Evolutionary conservation across 1,140 invertebrate species (phyloP).

Genomic region (Heliconius nattereri): DNA sequence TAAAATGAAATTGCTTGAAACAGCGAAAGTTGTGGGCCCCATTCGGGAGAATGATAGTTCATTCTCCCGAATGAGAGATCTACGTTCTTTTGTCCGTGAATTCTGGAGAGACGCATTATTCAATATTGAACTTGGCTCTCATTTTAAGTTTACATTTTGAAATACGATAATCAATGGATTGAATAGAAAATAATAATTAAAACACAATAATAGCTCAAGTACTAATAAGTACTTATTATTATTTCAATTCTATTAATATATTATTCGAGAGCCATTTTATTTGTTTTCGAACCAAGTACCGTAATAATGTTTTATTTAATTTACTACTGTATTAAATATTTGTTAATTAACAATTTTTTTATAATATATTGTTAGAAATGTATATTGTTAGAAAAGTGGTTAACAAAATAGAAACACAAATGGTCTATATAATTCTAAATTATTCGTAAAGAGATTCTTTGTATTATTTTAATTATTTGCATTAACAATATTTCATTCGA

Average conservation of each 20-base stretch:
- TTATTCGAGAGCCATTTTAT: neutral
- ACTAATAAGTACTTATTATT: constrained; percentile 2
- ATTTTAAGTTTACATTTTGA: too few species aligned
- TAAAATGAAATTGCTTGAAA: too few species aligned
- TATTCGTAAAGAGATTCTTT: too few species aligned
- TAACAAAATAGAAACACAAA: too few species aligned
- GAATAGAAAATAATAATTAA: neutral
- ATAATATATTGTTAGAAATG: neutral
- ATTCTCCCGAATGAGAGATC: too few species aligned
- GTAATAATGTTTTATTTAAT: neutral
- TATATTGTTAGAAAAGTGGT: too few species aligned
- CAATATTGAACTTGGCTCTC: neutral
- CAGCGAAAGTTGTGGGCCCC: too few species aligned
- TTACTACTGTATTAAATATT: neutral
- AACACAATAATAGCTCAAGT: neutral
- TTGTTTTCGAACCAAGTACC: neutral
- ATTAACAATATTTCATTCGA: too few species aligned
- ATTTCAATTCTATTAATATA: neutral
- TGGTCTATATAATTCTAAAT: too few species aligned
- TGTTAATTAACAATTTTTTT: neutral
- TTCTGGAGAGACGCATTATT: neutral
- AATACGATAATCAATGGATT: neutral
- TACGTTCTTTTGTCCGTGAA: too few species aligned
- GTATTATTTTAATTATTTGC: too few species aligned
- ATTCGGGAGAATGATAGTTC: too few species aligned